These are phyloP conservation scores for Dipodomys stephensi DNA, from an alignment of 2,113 vertebrate genomes.

Conservation along the genomic window DNA sequence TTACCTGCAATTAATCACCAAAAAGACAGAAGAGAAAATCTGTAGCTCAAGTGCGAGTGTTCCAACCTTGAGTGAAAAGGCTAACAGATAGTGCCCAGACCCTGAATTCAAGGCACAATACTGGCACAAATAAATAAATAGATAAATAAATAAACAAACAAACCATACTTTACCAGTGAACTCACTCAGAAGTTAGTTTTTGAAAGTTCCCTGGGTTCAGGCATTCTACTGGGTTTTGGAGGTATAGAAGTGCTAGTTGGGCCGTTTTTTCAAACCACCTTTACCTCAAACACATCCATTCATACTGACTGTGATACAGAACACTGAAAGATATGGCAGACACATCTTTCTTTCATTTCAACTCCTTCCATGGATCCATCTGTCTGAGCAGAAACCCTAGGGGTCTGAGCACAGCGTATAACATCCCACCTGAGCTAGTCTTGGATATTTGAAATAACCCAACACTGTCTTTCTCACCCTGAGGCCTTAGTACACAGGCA, in stretches of 20 bases:
- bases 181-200: neutral
- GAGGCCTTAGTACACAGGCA: neutral
- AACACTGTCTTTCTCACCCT: neutral
- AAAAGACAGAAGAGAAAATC: too few species aligned
- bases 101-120: too few species aligned
- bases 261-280: neutral
- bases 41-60: too few species aligned
- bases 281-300: neutral
- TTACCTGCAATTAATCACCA: too few species aligned
- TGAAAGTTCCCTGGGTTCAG: neutral
- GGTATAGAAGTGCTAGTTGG: neutral
- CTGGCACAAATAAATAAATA: too few species aligned
- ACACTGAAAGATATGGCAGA: neutral
- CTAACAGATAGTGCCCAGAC: too few species aligned
- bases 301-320: neutral
- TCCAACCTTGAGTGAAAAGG: too few species aligned
- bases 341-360: neutral
- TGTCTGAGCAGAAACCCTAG: neutral
- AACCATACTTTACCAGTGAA: neutral
- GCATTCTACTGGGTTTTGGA: neutral
- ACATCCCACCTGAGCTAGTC: neutral
- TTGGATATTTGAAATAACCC: neutral
- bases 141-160: too few species aligned
- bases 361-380: neutral
- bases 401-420: neutral